These are phyloP conservation scores for Edolisoma coerulescens DNA, from an alignment of 2,113 vertebrate genomes.

Conservation along the genomic window DNA sequence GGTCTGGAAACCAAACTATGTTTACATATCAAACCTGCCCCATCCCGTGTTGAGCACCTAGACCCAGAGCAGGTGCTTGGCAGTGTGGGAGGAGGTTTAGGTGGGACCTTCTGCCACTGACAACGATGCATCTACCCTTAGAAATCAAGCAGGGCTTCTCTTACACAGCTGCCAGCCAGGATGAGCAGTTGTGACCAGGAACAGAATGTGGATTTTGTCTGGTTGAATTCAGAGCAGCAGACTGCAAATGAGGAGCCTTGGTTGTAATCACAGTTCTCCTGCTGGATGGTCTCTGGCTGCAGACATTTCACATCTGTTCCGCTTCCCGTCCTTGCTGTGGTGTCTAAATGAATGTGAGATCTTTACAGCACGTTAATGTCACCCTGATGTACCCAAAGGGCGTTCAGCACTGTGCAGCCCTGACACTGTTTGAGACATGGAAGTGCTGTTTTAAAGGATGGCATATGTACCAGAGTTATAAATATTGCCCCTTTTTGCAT, in stretches of 20 bases:
- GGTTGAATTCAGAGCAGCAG: not conserved
- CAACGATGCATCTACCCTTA: not conserved
- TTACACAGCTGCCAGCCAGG: not conserved
- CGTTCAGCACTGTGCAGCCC: not conserved
- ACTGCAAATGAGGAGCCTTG: not conserved
- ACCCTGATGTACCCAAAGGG: not conserved
- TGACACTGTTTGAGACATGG: not conserved
- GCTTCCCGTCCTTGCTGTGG: not conserved
- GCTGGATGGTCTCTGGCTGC: not conserved
- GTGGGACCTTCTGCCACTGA: not conserved
- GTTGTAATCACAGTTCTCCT: not conserved
- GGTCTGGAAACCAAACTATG: not conserved
- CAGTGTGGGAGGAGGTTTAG: not conserved
- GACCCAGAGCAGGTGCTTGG: not conserved
- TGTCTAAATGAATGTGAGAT: not conserved
- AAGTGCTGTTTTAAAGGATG: not conserved
- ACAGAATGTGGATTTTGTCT: not conserved
- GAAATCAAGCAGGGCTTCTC: not conserved
- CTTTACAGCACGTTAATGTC: not conserved
- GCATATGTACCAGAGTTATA: not conserved
- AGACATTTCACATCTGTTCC: not conserved
- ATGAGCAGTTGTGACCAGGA: not conserved
- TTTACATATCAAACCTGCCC: not conserved
- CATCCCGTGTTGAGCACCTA: fast-evolving
- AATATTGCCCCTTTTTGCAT: not conserved